Percentiles rank a stretch among this genome's conserved stretches.
Conservation (phyloP, 2,888 invertebrate genomes). For the Phalera bucephala region DNA sequence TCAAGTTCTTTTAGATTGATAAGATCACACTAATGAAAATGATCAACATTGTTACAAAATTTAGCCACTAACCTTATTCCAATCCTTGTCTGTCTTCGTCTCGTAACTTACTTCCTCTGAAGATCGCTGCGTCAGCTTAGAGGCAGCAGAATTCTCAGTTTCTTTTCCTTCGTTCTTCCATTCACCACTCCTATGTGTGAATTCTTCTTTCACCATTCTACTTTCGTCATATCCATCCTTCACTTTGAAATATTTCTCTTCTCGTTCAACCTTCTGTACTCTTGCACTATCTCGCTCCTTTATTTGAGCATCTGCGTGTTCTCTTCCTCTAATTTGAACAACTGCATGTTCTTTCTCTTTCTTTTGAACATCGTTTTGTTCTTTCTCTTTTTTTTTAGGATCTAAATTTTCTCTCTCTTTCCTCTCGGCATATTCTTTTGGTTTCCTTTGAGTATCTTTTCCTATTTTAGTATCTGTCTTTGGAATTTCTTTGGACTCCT, state of each 20-base stretch:
- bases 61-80: slow-evolving; percentile 25
- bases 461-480: not conserved
- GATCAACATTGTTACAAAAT: too few species aligned
- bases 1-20: too few species aligned
- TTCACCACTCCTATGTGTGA: not conserved
- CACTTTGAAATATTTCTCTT: not conserved
- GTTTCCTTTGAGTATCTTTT: not conserved
- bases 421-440: not conserved
- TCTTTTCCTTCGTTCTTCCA: not conserved
- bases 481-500: slow-evolving; percentile 8
- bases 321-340: not conserved
- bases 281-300: not conserved
- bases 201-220: not conserved
- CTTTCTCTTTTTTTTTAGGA: not conserved
- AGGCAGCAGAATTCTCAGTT: not conserved
- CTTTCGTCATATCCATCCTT: not conserved
- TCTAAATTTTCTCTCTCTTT: not conserved
- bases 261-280: too few species aligned
- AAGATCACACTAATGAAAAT: too few species aligned
- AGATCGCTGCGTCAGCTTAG: not conserved
- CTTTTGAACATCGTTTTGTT: not conserved
- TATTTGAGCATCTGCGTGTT: not conserved
- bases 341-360: not conserved
- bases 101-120: not conserved
- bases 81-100: slow-evolving; percentile 13